These are phyloP conservation scores for Bruchidius siliquastri DNA, from an alignment of 2,888 invertebrate genomes.

Conservation along the genomic window DNA sequence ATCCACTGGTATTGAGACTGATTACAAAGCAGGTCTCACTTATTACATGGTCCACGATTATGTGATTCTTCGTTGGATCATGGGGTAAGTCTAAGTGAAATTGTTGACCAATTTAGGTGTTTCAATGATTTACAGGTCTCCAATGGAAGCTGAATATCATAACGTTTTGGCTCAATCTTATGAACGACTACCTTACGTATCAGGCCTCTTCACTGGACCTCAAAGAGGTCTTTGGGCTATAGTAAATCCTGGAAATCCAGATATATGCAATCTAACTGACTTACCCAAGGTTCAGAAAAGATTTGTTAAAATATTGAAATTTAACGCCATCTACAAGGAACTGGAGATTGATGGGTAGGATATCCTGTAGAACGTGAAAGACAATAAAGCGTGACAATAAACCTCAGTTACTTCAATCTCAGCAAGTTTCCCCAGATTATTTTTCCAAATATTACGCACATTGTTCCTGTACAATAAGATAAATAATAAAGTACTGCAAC, in stretches of 20 bases:
- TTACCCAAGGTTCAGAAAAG: conserved; percentile 8
- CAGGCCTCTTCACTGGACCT: conserved; percentile 36
- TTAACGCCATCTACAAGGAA: conserved; percentile 23
- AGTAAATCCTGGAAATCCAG: conserved; percentile 31
- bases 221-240: conserved; percentile 39
- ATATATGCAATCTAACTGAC: conserved; percentile 22
- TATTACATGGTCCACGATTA: conserved; percentile 48
- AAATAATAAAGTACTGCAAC: too few species aligned
- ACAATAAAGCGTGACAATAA: neutral
- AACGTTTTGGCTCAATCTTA: conserved; percentile 39
- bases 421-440: too few species aligned
- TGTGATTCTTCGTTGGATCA: conserved; percentile 48
- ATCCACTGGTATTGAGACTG: conserved; percentile 45
- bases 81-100: conserved; percentile 30
- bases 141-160: conserved; percentile 39
- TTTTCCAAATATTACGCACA: too few species aligned
- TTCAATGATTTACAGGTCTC: conserved; percentile 28
- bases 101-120: too few species aligned
- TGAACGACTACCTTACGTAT: conserved; percentile 36
- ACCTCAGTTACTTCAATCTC: neutral
- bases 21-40: conserved; percentile 44
- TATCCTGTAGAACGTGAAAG: neutral
- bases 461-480: too few species aligned
- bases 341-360: conserved; percentile 6
- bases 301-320: conserved; percentile 29